Conservation (phyloP, 2,797 vertebrate species). For the Cheirogaleus major region DNA sequence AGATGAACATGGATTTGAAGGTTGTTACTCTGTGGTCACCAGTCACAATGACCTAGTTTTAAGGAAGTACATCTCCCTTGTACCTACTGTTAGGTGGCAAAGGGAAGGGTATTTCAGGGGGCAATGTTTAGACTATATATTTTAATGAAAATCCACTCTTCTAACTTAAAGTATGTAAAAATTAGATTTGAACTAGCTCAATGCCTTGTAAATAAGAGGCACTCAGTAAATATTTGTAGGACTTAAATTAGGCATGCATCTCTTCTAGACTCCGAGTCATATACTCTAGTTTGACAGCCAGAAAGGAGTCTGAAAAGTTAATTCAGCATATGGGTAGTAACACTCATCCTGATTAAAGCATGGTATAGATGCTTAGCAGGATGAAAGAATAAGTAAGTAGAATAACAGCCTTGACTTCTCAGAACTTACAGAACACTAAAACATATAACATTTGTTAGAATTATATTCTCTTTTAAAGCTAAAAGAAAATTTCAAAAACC, state of each 20-base stretch:
- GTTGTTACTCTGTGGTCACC: not conserved
- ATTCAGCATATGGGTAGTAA: constrained; percentile 12
- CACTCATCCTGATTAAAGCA: not conserved
- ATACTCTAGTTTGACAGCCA: not conserved
- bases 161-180: constrained; percentile 8
- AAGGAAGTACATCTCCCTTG: not conserved
- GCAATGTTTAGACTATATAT: not conserved
- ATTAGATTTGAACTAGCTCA: not conserved
- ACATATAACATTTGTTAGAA: not conserved
- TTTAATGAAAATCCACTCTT: not conserved
- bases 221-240: not conserved
- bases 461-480: not conserved
- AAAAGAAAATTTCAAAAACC: not conserved
- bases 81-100: not conserved
- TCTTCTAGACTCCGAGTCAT: not conserved
- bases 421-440: not conserved
- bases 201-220: constrained; percentile 5
- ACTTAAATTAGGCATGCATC: not conserved
- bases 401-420: constrained; percentile 9
- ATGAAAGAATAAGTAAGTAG: not conserved
- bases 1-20: not conserved
- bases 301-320: not conserved
- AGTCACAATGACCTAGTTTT: not conserved
- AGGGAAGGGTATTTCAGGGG: not conserved
- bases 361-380: not conserved